Conservation (phyloP, 2,113 vertebrate species). For the Hydrochoerus hydrochaeris region DNA sequence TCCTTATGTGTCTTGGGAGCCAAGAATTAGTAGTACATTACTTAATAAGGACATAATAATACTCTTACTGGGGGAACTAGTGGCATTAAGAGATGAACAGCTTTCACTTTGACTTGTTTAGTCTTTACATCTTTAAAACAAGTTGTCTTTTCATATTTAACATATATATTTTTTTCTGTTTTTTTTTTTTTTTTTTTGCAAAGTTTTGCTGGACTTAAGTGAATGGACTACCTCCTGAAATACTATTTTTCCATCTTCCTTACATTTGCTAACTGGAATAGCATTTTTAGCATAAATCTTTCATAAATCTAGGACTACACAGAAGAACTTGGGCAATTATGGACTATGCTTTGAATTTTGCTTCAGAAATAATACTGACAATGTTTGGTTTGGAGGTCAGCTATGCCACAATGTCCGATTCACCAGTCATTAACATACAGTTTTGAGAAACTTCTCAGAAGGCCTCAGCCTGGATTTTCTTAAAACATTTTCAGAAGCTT, state of each 20-base stretch:
- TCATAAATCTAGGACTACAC: not conserved
- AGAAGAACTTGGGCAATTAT: not conserved
- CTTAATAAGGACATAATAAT: not conserved
- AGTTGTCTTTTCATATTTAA: not conserved
- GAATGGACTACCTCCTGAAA: not conserved
- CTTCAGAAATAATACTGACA: not conserved
- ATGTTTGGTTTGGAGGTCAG: not conserved
- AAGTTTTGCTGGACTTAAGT: not conserved
- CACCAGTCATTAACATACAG: not conserved
- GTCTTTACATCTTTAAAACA: slow-evolving; percentile 21
- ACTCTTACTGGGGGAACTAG: not conserved
- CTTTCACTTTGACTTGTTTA: not conserved
- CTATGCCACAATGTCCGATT: not conserved
- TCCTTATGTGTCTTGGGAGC: not conserved
- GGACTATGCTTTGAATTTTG: not conserved
- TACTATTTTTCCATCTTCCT: not conserved
- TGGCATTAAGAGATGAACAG: not conserved
- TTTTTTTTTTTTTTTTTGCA: not conserved
- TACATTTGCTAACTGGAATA: not conserved
- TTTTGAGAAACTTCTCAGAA: not conserved
- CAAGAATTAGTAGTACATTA: not conserved
- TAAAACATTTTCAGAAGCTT: not conserved
- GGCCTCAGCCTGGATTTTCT: not conserved
- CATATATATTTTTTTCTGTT: too few species aligned
- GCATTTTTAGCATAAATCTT: not conserved